Base-by-base conservation (phyloP, 2,888 invertebrate genomes). In the Calliopum simillimum region DNA sequence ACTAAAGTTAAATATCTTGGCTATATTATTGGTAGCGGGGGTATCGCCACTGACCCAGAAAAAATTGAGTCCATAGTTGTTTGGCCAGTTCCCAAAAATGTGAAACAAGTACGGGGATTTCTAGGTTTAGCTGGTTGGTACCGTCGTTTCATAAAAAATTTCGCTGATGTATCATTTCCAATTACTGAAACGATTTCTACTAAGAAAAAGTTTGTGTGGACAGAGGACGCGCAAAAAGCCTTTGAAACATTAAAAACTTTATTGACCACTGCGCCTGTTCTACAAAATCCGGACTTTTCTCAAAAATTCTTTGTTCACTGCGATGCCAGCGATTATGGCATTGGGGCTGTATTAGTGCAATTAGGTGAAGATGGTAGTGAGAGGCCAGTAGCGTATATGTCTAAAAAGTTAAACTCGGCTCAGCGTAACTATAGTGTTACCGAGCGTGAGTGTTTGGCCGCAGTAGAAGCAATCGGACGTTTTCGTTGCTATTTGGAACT, bases 61-160 rank as follows among this genome's bases (percentile, higher is more conserved):
- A 70, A 72, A 51, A 43, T 73, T 8, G 43, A 55, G 8, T 55
- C 63, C 0, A 69, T 69, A 2, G 2, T 59, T 3, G 13, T 61
- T n/a, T 73, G 68, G 64, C 76, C 76, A 1, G 12, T 63, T 4
- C 76, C 76, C n/a, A 75, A 71, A 46, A 69, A 68, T 2, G 11
- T 69, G 8, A 74, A 73, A 53, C 74, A 77, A 23, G 74, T 76
- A 0, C 41, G 75, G 3, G 70, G 75, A 23, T 74, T 77, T 59
- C 55, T 77, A 33, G 75, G 76, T 0, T 47, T 76, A 47, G 72
- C 75, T 77, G n/a, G n/a, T n/a, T n/a, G n/a, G n/a, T n/a, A n/a
- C n/a, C n/a, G n/a, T n/a, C n/a, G n/a, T n/a, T n/a, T 77, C 33
- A 73, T 76, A 21, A 53, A 71, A 4, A 69, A 76, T 49, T 76